Base-by-base conservation (phyloP, 2,113 vertebrate genomes). In the Passer montanus region DNA sequence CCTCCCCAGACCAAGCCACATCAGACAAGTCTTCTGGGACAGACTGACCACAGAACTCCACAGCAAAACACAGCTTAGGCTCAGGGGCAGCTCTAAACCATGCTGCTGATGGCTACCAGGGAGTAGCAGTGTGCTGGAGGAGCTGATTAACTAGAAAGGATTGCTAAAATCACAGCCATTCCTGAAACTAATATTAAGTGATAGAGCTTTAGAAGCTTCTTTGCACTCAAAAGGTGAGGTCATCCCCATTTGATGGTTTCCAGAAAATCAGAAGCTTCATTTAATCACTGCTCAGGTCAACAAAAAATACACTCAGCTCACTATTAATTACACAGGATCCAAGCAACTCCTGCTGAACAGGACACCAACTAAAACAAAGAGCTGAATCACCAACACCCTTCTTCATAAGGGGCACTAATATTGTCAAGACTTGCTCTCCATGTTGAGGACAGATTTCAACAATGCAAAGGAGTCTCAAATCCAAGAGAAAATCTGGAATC, bases 251-350 rank as follows among this genome's bases (percentile, higher is more conserved):
- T 94, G 79, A 90, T 66, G 90, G 39, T 70, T 74, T 94, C 87
- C 83, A 86, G 92, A 76, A 86, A 90, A 96, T 83, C 79, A 68
- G 85, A 96, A 72, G 60, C 35, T 75, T 46, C 50, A 84, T 90
- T 96, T 95, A 77, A 68, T 94, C 78, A 93, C 35, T 77, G 56
- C 88, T 87, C 87, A 87, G 66, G 76, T 80, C 3, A 0, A 86
- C 88, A 92, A 35, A 69, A 93, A 86, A 59, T n/a, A 63, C 39
- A 70, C 43, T 69, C 84, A 84, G 64, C 85, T 95, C 85, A 81
- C 63, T 88, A 84, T 72, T 94, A 94, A 96, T 95, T 95, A 94
- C 52, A 93, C 60, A 89, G 92, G 27, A 92, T 52, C 60, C 87
- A 92, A 88, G 79, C 60, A 94, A 64, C 72, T 95, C 88, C 82